These are phyloP conservation scores for Seriola quinqueradiata DNA, from an alignment of 2,113 vertebrate genomes.

Conservation along the genomic window DNA sequence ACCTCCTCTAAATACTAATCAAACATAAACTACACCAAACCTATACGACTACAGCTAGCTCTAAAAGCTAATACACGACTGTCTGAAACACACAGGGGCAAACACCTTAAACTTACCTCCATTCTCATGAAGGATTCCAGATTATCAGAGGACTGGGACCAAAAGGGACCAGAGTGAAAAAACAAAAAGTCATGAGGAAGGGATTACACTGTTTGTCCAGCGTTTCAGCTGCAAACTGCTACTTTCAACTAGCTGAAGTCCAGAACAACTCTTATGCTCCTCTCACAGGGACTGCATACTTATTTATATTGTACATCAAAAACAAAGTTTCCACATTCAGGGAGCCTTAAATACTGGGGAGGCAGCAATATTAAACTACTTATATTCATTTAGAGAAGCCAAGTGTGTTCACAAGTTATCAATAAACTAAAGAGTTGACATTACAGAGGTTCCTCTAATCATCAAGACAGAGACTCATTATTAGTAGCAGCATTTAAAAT, in stretches of 20 bases:
- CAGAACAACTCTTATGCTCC: not conserved
- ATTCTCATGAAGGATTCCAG: constrained; percentile 71
- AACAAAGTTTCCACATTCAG: not conserved
- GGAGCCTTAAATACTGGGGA: not conserved
- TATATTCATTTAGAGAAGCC: not conserved
- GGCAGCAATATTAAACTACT: not conserved
- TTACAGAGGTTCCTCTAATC: too few species aligned
- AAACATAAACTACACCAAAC: constrained; percentile 29
- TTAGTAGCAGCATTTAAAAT: too few species aligned
- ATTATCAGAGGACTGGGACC: constrained; percentile 77
- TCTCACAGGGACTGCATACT: not conserved
- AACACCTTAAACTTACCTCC: constrained; percentile 75
- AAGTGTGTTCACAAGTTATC: not conserved
- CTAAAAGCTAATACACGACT: constrained; percentile 17
- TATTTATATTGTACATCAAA: not conserved
- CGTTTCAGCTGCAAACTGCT: not conserved
- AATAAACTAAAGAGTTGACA: not conserved
- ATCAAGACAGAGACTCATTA: too few species aligned
- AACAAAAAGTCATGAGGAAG: constrained; percentile 49
- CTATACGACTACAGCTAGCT: not conserved
- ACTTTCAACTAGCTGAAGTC: not conserved
- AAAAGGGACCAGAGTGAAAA: constrained; percentile 56
- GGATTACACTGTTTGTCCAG: constrained; percentile 14
- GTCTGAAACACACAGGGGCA: constrained; percentile 2
- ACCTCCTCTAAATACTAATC: constrained; percentile 1